Evolutionary conservation across 2,113 vertebrate genomes (phyloP), one percentile per base, ranked within the genome.

Genomic region (Arenaria interpres): DNA sequence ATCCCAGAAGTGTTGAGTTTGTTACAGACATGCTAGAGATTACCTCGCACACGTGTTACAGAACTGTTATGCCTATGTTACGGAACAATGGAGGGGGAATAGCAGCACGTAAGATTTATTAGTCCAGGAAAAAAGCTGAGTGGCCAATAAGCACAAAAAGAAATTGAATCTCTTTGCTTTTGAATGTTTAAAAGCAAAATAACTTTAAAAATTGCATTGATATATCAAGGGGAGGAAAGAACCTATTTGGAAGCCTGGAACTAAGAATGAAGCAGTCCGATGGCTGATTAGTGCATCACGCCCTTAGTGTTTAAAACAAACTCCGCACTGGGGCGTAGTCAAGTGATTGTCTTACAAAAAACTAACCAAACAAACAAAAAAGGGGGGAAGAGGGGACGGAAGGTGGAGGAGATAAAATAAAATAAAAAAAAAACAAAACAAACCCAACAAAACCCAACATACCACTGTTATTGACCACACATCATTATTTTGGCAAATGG

Each of bases 281-380:
- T 20, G 28, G n/a, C n/a, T 90, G 41, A 28, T 72, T 37, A 41
- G 28, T 13, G 21, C 27, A 48, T 50, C 66, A 71, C 3, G 3
- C 7, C 15, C 28, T 24, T 18, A 76, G 28, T 14, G 30, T 48
- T 76, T 46, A 48, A 90, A 72, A 41, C 4, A 37, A 32, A 14
- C 23, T n/a, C 4, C 0, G 0, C 17, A 43, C 0, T 11, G 14
- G 15, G 33, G 27, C 16, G 45, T 4, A 19, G 8, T 45, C 12
- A 43, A 57, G 18, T 16, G 28, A 6, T 32, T 54, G 56, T 69
- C n/a, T 59, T 46, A 54, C 3, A 14, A 53, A 66, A 48, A 39
- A 54, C 6, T 2, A 54, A 56, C 3, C 5, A 25, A 32, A 78
- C 14, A 10, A 54, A 9, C 6, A n/a, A 20, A 32, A 10, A 11